Evolutionary conservation across 2,888 invertebrate species (phyloP).

Genomic region (Harpagoxenus sublaevis): DNA sequence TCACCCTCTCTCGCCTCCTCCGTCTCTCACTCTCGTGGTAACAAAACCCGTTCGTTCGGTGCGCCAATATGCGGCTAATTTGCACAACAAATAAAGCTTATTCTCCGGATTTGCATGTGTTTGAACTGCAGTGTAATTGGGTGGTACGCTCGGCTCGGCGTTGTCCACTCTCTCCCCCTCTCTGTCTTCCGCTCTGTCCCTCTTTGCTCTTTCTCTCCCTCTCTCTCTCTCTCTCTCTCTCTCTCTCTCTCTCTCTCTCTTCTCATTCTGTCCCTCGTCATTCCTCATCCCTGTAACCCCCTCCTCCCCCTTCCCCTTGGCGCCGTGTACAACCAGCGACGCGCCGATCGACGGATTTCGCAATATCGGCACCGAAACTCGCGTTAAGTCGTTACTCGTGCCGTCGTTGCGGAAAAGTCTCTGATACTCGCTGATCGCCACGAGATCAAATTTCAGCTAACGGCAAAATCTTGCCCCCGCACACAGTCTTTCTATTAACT

Average conservation of each 20-base stretch:
- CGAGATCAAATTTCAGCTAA: constrained; percentile 36
- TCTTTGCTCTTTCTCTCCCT: constrained; percentile 5
- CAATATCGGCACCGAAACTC: constrained; percentile 74
- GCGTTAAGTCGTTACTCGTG: constrained; percentile 58
- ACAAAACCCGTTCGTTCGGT: constrained; percentile 84
- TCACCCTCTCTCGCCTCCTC: constrained; percentile 61
- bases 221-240: constrained; percentile 17
- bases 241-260: constrained; percentile 26
- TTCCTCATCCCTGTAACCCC: constrained; percentile 47
- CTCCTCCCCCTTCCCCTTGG: constrained; percentile 22
- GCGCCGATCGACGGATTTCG: constrained; percentile 74
- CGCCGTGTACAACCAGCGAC: constrained; percentile 62
- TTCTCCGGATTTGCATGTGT: constrained; percentile 86
- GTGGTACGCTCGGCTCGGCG: constrained; percentile 81
- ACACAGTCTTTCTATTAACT: neutral
- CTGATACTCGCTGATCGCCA: constrained; percentile 38
- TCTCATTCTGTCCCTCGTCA: constrained; percentile 53
- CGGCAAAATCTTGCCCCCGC: neutral
- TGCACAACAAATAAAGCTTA: constrained; percentile 87
- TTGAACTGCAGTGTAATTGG: constrained; percentile 86
- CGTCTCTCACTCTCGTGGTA: constrained; percentile 77
- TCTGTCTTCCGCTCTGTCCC: constrained; percentile 49
- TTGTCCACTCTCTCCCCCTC: constrained; percentile 75
- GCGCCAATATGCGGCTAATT: constrained; percentile 86
- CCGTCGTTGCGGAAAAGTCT: constrained; percentile 46